These are phyloP conservation scores for Psilopsiagon aurifrons DNA, from an alignment of 2,113 vertebrate genomes.

Conservation along the genomic window DNA sequence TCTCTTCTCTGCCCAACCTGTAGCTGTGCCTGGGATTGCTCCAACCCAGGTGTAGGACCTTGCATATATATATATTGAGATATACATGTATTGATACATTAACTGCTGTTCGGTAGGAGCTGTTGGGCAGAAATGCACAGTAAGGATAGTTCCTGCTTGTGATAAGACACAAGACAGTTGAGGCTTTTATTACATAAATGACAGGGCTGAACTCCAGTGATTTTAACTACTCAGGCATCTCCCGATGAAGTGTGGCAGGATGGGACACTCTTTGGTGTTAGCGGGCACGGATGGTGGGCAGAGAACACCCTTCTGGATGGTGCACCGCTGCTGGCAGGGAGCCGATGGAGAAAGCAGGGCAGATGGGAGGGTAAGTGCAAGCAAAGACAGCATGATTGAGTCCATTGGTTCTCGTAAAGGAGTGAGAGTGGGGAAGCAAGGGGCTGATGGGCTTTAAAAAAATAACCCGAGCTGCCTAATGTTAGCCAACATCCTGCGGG, in stretches of 20 bases:
- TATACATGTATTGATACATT: not conserved
- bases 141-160: not conserved
- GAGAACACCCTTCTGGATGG: accelerated
- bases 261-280: accelerated
- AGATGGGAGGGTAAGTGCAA: not conserved
- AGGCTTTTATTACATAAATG: not conserved
- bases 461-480: not conserved
- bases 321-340: accelerated
- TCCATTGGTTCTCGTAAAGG: not conserved
- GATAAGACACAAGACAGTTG: accelerated
- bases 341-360: not conserved
- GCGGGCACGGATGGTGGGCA: not conserved
- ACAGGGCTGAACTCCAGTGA: not conserved
- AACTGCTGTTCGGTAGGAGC: not conserved
- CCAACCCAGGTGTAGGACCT: too few relatives aligned
- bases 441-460: not conserved
- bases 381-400: accelerated
- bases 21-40: too few relatives aligned
- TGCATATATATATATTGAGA: not conserved
- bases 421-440: not conserved
- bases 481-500: not conserved
- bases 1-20: too few relatives aligned
- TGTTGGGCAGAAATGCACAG: not conserved
- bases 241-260: accelerated
- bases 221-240: not conserved